Conservation (phyloP, 2,113 vertebrate genomes). For the Rissa tridactyla region DNA sequence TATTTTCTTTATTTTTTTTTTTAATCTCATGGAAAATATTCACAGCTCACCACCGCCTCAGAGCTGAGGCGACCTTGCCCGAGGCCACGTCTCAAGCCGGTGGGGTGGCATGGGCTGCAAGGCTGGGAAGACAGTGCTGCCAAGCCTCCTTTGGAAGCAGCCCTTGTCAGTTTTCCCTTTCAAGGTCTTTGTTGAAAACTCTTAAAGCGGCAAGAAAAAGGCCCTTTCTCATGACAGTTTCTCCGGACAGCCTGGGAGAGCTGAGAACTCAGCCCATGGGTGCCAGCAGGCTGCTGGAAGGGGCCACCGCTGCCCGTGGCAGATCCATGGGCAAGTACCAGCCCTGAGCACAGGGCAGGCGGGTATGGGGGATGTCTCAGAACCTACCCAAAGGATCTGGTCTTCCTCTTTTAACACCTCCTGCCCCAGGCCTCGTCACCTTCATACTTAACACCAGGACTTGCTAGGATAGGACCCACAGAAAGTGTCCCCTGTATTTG, state of each 20-base stretch:
- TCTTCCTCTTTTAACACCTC: not conserved
- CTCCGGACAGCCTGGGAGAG: not conserved
- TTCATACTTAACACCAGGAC: not conserved
- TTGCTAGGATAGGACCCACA: not conserved
- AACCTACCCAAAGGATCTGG: not conserved
- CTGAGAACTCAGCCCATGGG: not conserved
- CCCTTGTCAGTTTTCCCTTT: slow-evolving; percentile 17
- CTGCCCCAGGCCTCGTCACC: not conserved
- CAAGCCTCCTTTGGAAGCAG: slow-evolving; percentile 38
- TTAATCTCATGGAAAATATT: slow-evolving; percentile 1
- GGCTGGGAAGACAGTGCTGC: not conserved
- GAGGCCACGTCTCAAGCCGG: not conserved
- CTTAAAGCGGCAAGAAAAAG: not conserved
- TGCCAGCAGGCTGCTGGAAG: not conserved
- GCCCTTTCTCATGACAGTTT: not conserved
- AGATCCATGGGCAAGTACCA: not conserved
- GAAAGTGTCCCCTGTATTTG: not conserved
- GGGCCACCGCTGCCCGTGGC: not conserved
- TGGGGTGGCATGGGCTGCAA: not conserved
- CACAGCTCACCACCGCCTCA: not conserved
- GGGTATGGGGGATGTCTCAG: not conserved
- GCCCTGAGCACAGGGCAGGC: not conserved
- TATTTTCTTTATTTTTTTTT: not conserved
- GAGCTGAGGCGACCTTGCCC: not conserved
- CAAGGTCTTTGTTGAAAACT: slow-evolving; percentile 29